Percentiles rank a stretch among this genome's conserved stretches.
phyloP scores from a whole-genome alignment of 2,888 invertebrate species.

The Notocelia uddmanniana region DNA sequence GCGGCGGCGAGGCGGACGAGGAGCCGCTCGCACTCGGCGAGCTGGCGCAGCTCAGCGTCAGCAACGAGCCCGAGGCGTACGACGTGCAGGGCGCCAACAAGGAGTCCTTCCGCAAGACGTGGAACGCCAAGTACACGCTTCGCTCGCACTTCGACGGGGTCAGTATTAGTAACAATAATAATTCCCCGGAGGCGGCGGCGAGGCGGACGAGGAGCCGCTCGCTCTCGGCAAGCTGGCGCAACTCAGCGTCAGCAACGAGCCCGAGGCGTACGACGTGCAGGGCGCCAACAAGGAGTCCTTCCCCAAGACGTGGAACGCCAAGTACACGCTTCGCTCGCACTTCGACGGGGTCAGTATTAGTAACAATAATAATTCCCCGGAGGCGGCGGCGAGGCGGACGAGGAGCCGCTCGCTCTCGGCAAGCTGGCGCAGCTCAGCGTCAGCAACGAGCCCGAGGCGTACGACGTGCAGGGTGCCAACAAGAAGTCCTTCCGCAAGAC shows the following conservation, averaged over 20 bases:
- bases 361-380: neutral
- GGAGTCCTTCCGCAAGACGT: conserved; percentile 96
- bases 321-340: neutral
- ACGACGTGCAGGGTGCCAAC: conserved; percentile 89
- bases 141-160: conserved; percentile 97
- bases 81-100: conserved; percentile 92
- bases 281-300: conserved; percentile 53
- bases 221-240: conserved; percentile 98
- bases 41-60: conserved; percentile 97
- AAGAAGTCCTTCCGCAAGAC: too few species aligned
- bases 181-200: conserved; percentile 78
- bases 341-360: neutral
- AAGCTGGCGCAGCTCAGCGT: conserved; percentile 98
- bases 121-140: conserved; percentile 98
- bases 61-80: conserved; percentile 97
- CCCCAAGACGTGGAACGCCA: too few species aligned
- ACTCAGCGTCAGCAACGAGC: conserved; percentile 98
- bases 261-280: conserved; percentile 95
- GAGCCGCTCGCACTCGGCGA: conserved; percentile 96
- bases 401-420: conserved; percentile 94
- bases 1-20: conserved; percentile 87
- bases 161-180: too few species aligned
- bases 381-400: conserved; percentile 84
- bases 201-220: conserved; percentile 90
- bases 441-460: conserved; percentile 97